Evolutionary conservation across 1,140 invertebrate genomes (phyloP).

Genomic region (Zeugodacus cucurbitae): DNA sequence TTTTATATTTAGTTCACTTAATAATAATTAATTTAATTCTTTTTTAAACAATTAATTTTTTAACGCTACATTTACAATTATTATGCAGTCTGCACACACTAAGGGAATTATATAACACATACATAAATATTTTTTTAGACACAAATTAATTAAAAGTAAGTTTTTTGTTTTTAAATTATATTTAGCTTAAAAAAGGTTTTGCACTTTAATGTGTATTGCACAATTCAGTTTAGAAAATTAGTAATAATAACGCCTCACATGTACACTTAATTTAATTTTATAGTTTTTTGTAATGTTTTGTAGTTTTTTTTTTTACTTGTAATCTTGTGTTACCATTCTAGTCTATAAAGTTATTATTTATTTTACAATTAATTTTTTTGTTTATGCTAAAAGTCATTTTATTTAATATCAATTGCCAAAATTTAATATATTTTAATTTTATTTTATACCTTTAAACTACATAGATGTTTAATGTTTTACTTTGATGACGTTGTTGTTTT

Average conservation of each 20-base stretch:
- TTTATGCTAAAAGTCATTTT: not conserved
- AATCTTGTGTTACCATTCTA: not conserved
- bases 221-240: not conserved
- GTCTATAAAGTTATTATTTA: not conserved
- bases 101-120: not conserved
- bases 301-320: not conserved
- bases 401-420: not conserved
- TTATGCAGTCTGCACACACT: not conserved
- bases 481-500: not conserved
- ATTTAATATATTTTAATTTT: not conserved
- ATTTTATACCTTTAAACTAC: too few relatives aligned
- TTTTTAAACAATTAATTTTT: not conserved
- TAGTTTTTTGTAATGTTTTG: not conserved
- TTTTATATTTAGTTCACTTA: not conserved
- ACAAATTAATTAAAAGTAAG: not conserved
- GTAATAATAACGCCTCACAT: not conserved
- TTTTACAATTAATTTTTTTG: not conserved
- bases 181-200: not conserved
- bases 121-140: not conserved
- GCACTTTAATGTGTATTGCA: not conserved
- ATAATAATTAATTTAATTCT: not conserved
- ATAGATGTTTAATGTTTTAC: not conserved
- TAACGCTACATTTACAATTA: not conserved
- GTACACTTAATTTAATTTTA: not conserved
- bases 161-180: not conserved